A percentile compares a stretch with the other conserved stretches of the same genome.
phyloP scores from a whole-genome alignment of 2,113 vertebrate species.

The Eupsittula cactorum region DNA sequence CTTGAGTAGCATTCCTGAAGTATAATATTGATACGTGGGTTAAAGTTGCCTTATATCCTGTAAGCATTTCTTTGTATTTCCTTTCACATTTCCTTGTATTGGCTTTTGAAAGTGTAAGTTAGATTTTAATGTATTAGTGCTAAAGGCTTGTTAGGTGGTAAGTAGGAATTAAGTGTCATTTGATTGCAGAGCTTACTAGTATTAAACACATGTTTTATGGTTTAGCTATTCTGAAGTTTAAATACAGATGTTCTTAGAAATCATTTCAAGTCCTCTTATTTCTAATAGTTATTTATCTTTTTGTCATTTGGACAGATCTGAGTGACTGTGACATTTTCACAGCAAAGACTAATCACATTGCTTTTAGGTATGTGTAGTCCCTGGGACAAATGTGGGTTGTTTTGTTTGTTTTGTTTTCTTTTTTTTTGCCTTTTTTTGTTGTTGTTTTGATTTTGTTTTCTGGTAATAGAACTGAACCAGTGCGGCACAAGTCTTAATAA shows the following conservation, averaged over 20 bases:
- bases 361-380: not conserved
- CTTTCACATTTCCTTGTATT: not conserved
- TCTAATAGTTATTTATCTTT: not conserved
- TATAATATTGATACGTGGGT: fast-evolving
- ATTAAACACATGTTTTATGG: not conserved
- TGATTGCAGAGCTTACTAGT: not conserved
- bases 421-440: not conserved
- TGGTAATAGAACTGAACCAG: not conserved
- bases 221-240: not conserved
- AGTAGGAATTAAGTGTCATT: not conserved
- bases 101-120: not conserved
- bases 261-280: not conserved
- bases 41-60: not conserved
- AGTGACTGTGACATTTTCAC: not conserved
- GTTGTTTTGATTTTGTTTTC: not conserved
- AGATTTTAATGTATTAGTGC: not conserved
- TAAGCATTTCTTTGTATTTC: not conserved
- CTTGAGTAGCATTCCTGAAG: not conserved
- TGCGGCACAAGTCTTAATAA: not conserved
- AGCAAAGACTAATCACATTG: not conserved
- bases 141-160: not conserved
- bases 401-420: not conserved
- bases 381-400: not conserved
- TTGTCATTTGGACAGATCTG: not conserved
- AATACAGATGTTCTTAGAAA: not conserved